These are phyloP conservation scores for Lates japonicus DNA, from an alignment of 2,797 vertebrate species.

Conservation along the genomic window DNA sequence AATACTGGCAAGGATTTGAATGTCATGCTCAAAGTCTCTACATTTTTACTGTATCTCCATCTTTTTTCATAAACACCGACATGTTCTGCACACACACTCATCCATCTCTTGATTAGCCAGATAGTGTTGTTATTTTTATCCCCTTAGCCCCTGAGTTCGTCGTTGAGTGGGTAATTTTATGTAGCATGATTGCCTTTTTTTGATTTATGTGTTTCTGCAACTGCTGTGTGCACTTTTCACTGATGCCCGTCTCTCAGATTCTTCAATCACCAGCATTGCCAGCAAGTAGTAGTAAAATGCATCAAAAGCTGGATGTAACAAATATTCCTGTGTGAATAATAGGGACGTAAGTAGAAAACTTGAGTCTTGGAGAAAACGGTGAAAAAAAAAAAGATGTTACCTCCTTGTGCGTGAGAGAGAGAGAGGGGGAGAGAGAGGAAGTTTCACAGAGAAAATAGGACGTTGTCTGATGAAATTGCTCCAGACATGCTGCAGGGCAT, in stretches of 20 bases:
- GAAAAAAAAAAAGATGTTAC: slow-evolving; percentile 7
- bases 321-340: neutral
- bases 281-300: slow-evolving; percentile 23
- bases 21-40: neutral
- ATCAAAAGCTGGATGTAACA: slow-evolving; percentile 7
- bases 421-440: slow-evolving; percentile 2
- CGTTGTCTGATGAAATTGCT: slow-evolving; percentile 58
- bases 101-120: slow-evolving; percentile 38
- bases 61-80: slow-evolving; percentile 10
- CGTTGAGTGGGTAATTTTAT: slow-evolving; percentile 18
- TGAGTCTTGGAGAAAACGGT: neutral
- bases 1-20: slow-evolving; percentile 26
- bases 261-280: neutral
- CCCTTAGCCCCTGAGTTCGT: slow-evolving; percentile 19
- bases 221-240: slow-evolving; percentile 4
- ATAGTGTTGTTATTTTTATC: slow-evolving; percentile 48
- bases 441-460: slow-evolving; percentile 52
- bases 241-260: neutral
- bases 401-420: neutral
- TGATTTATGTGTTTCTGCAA: neutral
- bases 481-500: slow-evolving; percentile 68
- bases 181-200: slow-evolving; percentile 27
- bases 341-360: slow-evolving; percentile 18
- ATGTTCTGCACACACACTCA: slow-evolving; percentile 15
- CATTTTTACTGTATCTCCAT: slow-evolving; percentile 11